Percentiles rank a stretch among this genome's conserved stretches.
phyloP scores from a whole-genome alignment of 1,140 invertebrate genomes.

The Leptopilina boulardi region DNA sequence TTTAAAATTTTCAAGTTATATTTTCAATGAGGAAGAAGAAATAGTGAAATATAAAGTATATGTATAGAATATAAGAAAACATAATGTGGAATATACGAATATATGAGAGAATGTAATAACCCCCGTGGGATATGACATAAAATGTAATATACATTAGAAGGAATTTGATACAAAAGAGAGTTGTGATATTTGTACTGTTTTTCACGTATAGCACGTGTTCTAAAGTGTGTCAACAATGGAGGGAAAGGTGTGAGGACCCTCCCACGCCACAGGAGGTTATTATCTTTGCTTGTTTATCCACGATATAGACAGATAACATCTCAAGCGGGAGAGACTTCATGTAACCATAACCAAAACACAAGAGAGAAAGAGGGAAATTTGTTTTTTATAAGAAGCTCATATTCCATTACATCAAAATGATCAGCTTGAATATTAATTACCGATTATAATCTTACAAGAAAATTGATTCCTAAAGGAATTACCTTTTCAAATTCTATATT shows the following conservation, averaged over 20 bases:
- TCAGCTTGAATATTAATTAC: neutral
- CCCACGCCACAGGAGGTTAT: slow-evolving; percentile 11
- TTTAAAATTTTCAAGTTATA: too few species aligned
- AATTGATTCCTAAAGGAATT: too few species aligned
- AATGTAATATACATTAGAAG: neutral
- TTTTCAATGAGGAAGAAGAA: too few species aligned
- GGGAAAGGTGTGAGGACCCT: slow-evolving; percentile 30
- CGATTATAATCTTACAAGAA: neutral
- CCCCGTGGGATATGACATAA: neutral
- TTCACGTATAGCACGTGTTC: slow-evolving; percentile 9
- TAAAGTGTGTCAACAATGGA: slow-evolving; percentile 20
- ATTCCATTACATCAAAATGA: neutral
- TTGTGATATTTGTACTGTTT: slow-evolving; percentile 19
- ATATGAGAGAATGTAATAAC: neutral
- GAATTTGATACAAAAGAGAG: neutral
- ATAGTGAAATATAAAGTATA: too few species aligned
- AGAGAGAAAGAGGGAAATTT: neutral
- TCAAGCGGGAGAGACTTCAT: neutral
- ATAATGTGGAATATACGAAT: neutral
- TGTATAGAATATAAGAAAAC: too few species aligned
- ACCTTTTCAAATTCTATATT: too few species aligned
- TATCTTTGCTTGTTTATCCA: slow-evolving; percentile 32
- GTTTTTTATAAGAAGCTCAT: neutral
- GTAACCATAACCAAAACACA: neutral
- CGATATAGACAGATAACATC: slow-evolving; percentile 29